Evolutionary conservation across 1,140 invertebrate genomes (phyloP), one percentile per base, ranked within the genome.

Genomic region (Dysdera silvatica): DNA sequence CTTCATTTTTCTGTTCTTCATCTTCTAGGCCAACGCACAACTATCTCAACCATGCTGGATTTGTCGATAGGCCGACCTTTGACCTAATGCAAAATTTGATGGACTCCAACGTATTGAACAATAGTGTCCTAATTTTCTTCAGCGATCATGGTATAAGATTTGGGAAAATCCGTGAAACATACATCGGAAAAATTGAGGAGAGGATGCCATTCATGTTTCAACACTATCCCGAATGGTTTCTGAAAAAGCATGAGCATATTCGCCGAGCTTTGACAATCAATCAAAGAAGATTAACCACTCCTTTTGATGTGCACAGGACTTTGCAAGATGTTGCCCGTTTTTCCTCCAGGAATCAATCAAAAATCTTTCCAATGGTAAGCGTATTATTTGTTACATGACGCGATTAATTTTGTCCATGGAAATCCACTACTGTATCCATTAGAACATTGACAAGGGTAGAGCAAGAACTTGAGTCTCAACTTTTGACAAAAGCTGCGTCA

Each of bases 101-200:
- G n/a, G 57, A 70, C 2, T 23, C 29, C 28, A 64, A 61, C 3
- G 57, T 66, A 23, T 67, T 81, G 0, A 75, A 80, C 33, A 76
- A 81, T 65, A 84, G 84, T 0, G 73, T 82, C 0, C 73, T 96
- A 0, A 79, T 96, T 24, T 82, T 95, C 20, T 79, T 93, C 66
- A 94, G 91, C 70, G 95, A 98, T 75, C 95, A 97, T 74, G 94
- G 95, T 0, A 85, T 93, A 71, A 76, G 95, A 29, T 95, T 88
- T 79, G 93, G 92, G 2, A 78, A 79, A 2, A 84, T 91, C n/a
- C 74, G 88, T 20, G 74, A 82, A 68, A 95, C 91, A 0, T 86
- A 87, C 72, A 83, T 80, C 55, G 94, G 94, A 0, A 85, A 88
- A 72, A 79, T 94, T 61, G 94, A 98, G 75, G 92, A 95, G 73